These are phyloP conservation scores for Buphagus erythrorhynchus DNA, from an alignment of 2,797 vertebrate species.

Conservation along the genomic window DNA sequence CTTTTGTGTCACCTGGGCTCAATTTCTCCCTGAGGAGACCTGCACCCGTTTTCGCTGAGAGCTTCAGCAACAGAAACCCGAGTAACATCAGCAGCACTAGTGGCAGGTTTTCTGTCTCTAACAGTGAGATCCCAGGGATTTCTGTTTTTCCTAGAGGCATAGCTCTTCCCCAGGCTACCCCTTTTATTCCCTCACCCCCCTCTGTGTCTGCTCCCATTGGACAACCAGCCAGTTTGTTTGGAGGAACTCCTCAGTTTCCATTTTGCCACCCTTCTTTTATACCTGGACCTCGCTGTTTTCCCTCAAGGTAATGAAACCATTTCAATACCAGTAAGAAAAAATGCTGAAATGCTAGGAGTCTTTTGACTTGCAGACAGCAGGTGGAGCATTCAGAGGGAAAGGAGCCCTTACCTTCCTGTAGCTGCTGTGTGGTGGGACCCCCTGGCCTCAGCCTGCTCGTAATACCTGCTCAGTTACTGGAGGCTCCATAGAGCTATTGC, in stretches of 20 bases:
- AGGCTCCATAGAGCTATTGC: not conserved
- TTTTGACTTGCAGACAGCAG: not conserved
- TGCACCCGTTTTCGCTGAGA: constrained; percentile 64
- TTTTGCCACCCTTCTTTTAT: constrained; percentile 72
- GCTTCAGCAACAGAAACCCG: constrained; percentile 53
- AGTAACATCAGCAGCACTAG: constrained; percentile 57
- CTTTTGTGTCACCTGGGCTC: constrained; percentile 49
- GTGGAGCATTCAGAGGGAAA: not conserved
- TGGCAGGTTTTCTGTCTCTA: constrained; percentile 64
- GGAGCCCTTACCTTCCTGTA: not conserved
- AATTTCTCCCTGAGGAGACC: constrained; percentile 61
- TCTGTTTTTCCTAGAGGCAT: constrained; percentile 61
- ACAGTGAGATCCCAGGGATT: constrained; percentile 42
- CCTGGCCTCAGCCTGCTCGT: not conserved
- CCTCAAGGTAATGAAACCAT: constrained; percentile 77
- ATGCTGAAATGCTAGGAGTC: not conserved
- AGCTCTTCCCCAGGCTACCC: constrained; percentile 58
- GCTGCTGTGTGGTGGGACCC: not conserved
- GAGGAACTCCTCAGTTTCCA: constrained; percentile 56
- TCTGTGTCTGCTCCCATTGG: constrained; percentile 31
- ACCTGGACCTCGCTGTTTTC: constrained; percentile 72
- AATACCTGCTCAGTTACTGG: not conserved
- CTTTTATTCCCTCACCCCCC: constrained; percentile 51
- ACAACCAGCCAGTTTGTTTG: constrained; percentile 61
- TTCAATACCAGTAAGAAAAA: not conserved